Base-by-base conservation (phyloP, 2,797 vertebrate genomes). In the Centroberyx gerrardi region DNA sequence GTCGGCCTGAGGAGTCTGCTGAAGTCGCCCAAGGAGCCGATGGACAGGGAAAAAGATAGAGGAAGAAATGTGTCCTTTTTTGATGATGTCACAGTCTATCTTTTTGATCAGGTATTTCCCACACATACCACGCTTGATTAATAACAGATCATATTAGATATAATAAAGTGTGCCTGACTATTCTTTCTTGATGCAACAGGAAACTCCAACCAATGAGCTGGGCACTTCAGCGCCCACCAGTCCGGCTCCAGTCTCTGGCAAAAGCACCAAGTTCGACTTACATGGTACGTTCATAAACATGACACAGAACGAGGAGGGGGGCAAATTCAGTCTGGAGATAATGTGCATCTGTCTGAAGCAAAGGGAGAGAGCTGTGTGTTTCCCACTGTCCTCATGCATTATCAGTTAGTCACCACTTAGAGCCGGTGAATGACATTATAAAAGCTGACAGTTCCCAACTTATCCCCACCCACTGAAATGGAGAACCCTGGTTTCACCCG, bases 41-140 rank as follows among this genome's bases (percentile, higher is more conserved):
- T 95, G 86, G 96, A 97, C 86, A 95, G 93, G 83, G 96, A 96
- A 72, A 94, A 92, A 81, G 96, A 97, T 93, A 95, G 93, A 90
- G 97, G 94, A 86, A 94, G 94, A 82, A 98, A 97, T 49, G 97
- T 98, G 90, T 98, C 97, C 84, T 98, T 98, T 92, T 97, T 97
- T 91, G 97, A 98, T 92, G 97, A 98, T 94, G 97, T 98, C 93
- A 98, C 97, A 13, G 95, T 98, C 88, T 97, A 97, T 94, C 96
- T 98, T 72, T 98, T 98, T 90, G 97, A 98, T 95, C 97, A 98
- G 97, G 97, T 97, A 90, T 55, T 81, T 62, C 22, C 67, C 3
- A 2, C 17, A 64, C 29, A 52, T 62, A 49, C 0, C 5, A 13
- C 51, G 13, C 40, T 0, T 18, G 2, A 61, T 54, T 38, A 1